A percentile compares a stretch with the other conserved stretches of the same genome.
Conservation (phyloP, 2,797 vertebrate species). For the Muscicapa striata region DNA sequence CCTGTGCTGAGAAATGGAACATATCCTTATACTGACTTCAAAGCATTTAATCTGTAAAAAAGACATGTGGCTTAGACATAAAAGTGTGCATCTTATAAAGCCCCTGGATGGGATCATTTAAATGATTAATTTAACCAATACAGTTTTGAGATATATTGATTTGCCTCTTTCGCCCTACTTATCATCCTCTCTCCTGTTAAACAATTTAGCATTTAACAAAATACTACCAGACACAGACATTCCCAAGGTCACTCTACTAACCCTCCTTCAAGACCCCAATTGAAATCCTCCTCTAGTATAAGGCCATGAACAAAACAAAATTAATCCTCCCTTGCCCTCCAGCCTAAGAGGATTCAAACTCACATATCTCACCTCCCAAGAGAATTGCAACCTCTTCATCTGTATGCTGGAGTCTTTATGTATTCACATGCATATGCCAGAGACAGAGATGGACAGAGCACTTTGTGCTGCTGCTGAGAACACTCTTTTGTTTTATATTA, state of each 20-base stretch:
- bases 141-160: not conserved
- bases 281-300: not conserved
- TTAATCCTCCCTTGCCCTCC: slow-evolving; percentile 27
- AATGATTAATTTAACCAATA: slow-evolving; percentile 35
- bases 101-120: not conserved
- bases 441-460: not conserved
- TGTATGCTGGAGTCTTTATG: not conserved
- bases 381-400: not conserved
- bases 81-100: not conserved
- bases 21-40: not conserved
- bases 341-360: slow-evolving; percentile 43
- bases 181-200: not conserved
- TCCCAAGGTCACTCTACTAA: slow-evolving; percentile 28
- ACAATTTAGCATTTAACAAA: not conserved
- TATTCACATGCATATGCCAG: not conserved
- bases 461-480: not conserved
- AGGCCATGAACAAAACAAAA: slow-evolving; percentile 19
- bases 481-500: not conserved
- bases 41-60: slow-evolving; percentile 19
- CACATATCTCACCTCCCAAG: not conserved
- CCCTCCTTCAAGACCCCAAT: not conserved
- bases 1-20: not conserved
- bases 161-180: slow-evolving; percentile 1
- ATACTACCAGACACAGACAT: not conserved
- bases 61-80: not conserved